These are phyloP conservation scores for Erythrocebus patas DNA, from an alignment of 2,113 vertebrate species.

Conservation along the genomic window DNA sequence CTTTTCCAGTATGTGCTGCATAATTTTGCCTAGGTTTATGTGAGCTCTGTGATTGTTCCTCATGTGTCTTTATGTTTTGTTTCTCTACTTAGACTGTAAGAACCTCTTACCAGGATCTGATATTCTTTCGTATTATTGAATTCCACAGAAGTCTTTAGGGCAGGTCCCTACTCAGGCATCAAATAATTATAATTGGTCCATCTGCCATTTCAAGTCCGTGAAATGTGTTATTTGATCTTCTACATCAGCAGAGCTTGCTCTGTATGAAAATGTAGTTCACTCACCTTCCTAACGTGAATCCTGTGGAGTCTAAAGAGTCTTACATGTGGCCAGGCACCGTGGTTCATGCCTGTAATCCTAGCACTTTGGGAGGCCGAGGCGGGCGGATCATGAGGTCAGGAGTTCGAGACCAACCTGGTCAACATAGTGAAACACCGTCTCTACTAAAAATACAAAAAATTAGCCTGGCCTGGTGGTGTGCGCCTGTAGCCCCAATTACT, in stretches of 20 bases:
- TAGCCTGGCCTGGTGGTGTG: no score
- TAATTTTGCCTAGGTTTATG: not conserved
- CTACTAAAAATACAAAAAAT: no score
- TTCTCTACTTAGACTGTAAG: not conserved
- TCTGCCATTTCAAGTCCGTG: conserved; percentile 30
- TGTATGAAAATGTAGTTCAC: no score
- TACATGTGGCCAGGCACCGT: no score
- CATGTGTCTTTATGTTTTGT: not conserved
- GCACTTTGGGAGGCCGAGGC: no score
- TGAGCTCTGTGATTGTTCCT: not conserved
- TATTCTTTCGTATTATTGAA: conserved; percentile 6
- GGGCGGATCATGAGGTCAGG: no score
- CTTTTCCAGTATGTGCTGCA: not conserved
- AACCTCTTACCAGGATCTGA: not conserved
- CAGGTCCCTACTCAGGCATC: not conserved
- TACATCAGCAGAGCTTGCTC: not conserved
- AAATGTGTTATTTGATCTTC: conserved; percentile 15
- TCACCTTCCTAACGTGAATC: no score
- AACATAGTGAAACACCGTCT: no score
- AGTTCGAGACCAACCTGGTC: no score
- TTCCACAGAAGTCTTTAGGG: conserved; percentile 9
- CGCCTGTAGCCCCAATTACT: no score
- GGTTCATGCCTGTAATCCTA: no score
- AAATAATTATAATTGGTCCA: conserved; percentile 1
- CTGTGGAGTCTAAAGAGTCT: no score